Evolutionary conservation across 2,113 vertebrate genomes (phyloP).

Genomic region (Zosterops borbonicus): DNA sequence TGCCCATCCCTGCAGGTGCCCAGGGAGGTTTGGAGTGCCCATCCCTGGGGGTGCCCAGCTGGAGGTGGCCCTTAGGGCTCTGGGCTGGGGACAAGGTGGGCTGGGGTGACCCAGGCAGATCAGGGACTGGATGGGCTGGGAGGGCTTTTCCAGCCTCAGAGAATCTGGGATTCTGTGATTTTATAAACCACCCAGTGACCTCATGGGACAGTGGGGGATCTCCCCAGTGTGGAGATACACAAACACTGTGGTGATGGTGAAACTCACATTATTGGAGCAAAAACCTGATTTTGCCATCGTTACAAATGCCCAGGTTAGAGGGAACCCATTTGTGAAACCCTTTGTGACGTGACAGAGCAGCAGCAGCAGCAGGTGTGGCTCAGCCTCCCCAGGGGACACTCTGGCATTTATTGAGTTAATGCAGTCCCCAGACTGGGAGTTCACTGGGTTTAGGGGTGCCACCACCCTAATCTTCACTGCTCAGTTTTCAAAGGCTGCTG

Average conservation of each 20-base stretch:
- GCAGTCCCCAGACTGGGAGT: background rate
- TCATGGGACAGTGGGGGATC: background rate
- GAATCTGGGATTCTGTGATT: background rate
- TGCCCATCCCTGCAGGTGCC: too few species aligned
- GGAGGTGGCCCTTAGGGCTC: background rate
- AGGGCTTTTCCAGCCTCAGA: background rate
- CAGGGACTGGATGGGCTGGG: fast-evolving
- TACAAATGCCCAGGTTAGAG: background rate
- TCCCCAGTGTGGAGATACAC: fast-evolving
- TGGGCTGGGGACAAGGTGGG: background rate
- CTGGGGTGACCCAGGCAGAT: too few species aligned
- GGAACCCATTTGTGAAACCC: background rate
- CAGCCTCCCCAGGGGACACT: fast-evolving
- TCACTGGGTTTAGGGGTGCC: background rate
- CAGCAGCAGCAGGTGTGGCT: background rate
- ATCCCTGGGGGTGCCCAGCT: background rate
- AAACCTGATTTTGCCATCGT: background rate
- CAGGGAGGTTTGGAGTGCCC: background rate
- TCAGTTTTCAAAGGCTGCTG: background rate
- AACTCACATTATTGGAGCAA: background rate
- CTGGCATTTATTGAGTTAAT: background rate
- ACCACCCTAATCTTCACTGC: background rate
- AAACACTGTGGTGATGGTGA: fast-evolving
- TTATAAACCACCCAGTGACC: fast-evolving
- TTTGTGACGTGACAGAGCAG: background rate